Percentiles rank a stretch among this genome's conserved stretches.
Conservation (phyloP, 2,888 invertebrate species). For the Agrochola lota region DNA sequence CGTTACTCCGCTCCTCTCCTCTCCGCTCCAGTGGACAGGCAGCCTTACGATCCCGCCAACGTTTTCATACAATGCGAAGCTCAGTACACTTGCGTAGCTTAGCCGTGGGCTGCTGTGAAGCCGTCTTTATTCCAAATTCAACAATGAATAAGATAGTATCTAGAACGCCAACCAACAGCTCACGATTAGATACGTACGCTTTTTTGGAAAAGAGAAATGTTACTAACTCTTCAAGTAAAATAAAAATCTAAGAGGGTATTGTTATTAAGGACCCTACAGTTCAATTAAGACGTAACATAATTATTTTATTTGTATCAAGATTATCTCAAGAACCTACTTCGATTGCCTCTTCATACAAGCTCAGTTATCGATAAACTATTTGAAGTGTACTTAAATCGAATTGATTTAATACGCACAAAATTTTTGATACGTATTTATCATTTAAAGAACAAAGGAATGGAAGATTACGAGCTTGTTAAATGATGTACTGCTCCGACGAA, state of each 20-base stretch:
- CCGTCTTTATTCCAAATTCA: too few species aligned
- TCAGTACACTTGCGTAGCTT: neutral
- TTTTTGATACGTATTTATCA: neutral
- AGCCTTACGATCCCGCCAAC: neutral
- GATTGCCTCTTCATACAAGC: slow-evolving; percentile 19
- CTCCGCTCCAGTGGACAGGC: too few species aligned
- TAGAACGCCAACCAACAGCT: neutral
- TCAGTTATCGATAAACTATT: neutral
- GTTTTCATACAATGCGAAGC: neutral
- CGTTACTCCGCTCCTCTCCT: too few species aligned
- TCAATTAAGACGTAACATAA: neutral
- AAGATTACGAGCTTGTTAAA: too few species aligned
- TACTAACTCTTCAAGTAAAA: neutral
- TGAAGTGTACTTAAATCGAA: slow-evolving; percentile 12
- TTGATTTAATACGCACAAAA: neutral
- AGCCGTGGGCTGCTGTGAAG: neutral
- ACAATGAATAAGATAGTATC: too few species aligned
- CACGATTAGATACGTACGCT: too few species aligned
- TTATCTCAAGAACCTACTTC: slow-evolving; percentile 13
- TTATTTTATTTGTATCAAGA: neutral
- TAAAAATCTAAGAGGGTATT: neutral
- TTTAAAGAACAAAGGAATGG: neutral
- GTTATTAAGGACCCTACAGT: neutral
- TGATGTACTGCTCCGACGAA: too few species aligned
- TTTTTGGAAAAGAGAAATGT: too few species aligned